Evolutionary conservation across 2,888 invertebrate genomes (phyloP), one percentile per base, ranked within the genome.

Genomic region (Acrocyrtus sp.): DNA sequence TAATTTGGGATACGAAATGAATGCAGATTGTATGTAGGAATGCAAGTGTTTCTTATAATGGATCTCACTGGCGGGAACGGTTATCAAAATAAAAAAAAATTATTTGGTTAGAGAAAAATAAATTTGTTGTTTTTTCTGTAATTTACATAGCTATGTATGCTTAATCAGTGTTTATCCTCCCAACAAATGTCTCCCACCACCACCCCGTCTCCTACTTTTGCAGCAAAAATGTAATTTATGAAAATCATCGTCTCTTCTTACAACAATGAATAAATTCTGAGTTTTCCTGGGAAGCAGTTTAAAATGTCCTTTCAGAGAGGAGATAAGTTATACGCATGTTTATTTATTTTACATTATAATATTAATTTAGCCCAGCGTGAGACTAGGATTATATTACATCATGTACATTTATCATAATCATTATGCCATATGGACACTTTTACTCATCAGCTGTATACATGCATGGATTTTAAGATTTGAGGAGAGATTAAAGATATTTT

Each of bases 321-420:
- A 41, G 57, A 66, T 62, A 65, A 56, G 15, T 3, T 2, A 34
- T 24, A 48, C 50, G 50, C 66, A 63, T 73, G 74, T 75, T 75
- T 79, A 76, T 79, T 79, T 76, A 79, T 78, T 76, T 76, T 76
- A 76, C 77, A 74, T 78, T 78, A 62, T 62, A 68, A 53, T 68
- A 69, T 62, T 69, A 69, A 69, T 69, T 61, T 47, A 43, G 58
- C 79, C 27, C 79, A 77, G 78, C 80, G 77, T 80, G 80, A 80
- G 76, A 41, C 61, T 58, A 41, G 75, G 77, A 80, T 80, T 80
- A 78, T 72, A 72, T 48, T 6, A n/a, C 24, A 57, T 47, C 41
- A 43, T 67, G 60, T 50, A 47, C 73, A 73, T 73, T 65, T 60
- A 66, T 72, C 66, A 65, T 65, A 19, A 51, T 72, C 65, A 72